These are phyloP conservation scores for Harpalus rufipes DNA, from an alignment of 2,888 invertebrate genomes.

Conservation along the genomic window DNA sequence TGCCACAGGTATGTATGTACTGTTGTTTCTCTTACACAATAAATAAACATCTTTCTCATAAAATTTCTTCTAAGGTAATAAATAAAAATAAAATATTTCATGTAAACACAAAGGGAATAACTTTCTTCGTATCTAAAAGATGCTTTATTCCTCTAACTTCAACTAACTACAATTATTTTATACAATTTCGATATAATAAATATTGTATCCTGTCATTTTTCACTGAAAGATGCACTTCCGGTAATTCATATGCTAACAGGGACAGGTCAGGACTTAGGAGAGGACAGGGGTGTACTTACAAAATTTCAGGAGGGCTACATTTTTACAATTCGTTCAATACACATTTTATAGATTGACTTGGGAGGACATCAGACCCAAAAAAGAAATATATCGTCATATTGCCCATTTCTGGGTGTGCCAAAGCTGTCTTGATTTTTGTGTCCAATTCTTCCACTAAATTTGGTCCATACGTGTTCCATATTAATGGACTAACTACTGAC, in stretches of 20 bases:
- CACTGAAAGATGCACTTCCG: conserved; percentile 72
- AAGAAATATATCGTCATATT: neutral
- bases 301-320: conserved; percentile 32
- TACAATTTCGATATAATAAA: conserved; percentile 66
- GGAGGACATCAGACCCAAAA: neutral
- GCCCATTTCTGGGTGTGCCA: neutral
- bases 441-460: conserved; percentile 4
- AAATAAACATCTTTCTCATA: no score
- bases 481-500: neutral
- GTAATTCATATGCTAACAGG: conserved; percentile 68
- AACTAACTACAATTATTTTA: conserved; percentile 60
- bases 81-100: conserved; percentile 19
- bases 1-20: no score
- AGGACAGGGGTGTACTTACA: conserved; percentile 44
- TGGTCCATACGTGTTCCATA: conserved; percentile 52
- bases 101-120: neutral
- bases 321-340: conserved; percentile 57
- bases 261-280: conserved; percentile 8
- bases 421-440: neutral
- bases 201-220: conserved; percentile 68
- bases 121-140: conserved; percentile 51
- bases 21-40: no score
- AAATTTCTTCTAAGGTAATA: no score
- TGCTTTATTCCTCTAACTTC: conserved; percentile 60
- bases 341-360: neutral